phyloP scores from a whole-genome alignment of 2,888 invertebrate species.

The Hirtodrosophila cameraria region DNA sequence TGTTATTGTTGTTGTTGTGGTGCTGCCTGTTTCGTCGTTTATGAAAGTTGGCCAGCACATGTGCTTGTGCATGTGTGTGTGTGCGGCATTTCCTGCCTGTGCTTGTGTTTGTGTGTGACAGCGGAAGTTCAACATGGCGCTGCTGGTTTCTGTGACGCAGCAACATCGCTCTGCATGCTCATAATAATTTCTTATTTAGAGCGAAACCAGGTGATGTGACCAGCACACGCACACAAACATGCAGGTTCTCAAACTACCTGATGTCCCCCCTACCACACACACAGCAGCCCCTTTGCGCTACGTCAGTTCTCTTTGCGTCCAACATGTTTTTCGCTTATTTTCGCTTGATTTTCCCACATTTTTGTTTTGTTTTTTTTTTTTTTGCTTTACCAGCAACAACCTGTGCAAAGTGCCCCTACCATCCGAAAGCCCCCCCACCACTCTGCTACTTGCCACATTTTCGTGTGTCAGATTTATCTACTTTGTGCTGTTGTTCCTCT shows the following conservation, averaged over 20 bases:
- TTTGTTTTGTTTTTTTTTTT: constrained; percentile 9
- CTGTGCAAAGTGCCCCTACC: constrained; percentile 6
- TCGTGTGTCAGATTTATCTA: constrained; percentile 67
- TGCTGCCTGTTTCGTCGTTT: constrained; percentile 47
- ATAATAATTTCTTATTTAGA: constrained; percentile 78
- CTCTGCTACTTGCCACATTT: constrained; percentile 47
- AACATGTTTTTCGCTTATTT: constrained; percentile 57
- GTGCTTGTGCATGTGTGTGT: constrained; percentile 17
- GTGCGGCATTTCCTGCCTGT: constrained; percentile 51
- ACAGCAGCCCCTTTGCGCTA: constrained; percentile 7
- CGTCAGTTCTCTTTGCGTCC: constrained; percentile 12
- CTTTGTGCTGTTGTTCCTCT: constrained; percentile 33
- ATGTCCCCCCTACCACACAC: neutral
- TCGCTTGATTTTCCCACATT: constrained; percentile 46
- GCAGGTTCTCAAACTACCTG: rapidly evolving
- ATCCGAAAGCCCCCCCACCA: neutral
- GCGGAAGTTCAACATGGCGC: constrained; percentile 69
- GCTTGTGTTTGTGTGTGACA: constrained; percentile 31
- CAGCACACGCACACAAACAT: constrained; percentile 18
- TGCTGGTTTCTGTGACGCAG: constrained; percentile 54
- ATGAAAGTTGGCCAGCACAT: constrained; percentile 64
- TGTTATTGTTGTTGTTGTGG: constrained; percentile 26
- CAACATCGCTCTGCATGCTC: constrained; percentile 54
- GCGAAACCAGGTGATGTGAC: constrained; percentile 39
- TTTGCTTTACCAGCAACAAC: constrained; percentile 10